Evolutionary conservation across 1,140 invertebrate species (phyloP).

Genomic region (Lethocerus indicus): DNA sequence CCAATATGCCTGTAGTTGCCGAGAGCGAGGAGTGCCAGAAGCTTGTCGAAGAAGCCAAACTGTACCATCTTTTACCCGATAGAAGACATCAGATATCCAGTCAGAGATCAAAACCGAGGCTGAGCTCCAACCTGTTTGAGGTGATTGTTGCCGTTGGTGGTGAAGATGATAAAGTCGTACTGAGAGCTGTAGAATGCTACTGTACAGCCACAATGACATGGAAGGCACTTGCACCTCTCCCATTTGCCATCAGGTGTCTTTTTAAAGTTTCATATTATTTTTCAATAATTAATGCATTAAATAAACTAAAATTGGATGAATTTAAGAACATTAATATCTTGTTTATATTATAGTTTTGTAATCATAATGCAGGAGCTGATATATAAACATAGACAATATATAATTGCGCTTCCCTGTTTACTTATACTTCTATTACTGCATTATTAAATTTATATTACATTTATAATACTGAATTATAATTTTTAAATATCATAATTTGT

Average conservation of each 20-base stretch:
- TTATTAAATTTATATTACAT: too few relatives aligned
- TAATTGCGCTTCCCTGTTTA: too few relatives aligned
- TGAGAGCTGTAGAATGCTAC: conserved; percentile 34
- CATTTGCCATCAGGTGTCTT: conserved; percentile 27
- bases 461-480: too few relatives aligned
- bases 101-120: conserved; percentile 24
- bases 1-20: conserved; percentile 24
- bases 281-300: not conserved
- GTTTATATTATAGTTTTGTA: too few relatives aligned
- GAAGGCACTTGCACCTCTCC: conserved; percentile 27
- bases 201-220: conserved; percentile 25
- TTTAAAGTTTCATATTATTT: not conserved
- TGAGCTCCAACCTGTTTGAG: too few relatives aligned
- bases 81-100: conserved; percentile 25
- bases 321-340: too few relatives aligned
- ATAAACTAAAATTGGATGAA: too few relatives aligned
- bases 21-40: conserved; percentile 24
- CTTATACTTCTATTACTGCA: too few relatives aligned
- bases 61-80: conserved; percentile 33
- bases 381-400: too few relatives aligned
- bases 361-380: too few relatives aligned
- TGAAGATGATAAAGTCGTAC: conserved; percentile 37
- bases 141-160: conserved; percentile 37
- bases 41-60: conserved; percentile 30
- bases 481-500: too few relatives aligned